These are phyloP conservation scores for Ctenoplectra terminalis DNA, from an alignment of 1,140 invertebrate species.

Conservation along the genomic window DNA sequence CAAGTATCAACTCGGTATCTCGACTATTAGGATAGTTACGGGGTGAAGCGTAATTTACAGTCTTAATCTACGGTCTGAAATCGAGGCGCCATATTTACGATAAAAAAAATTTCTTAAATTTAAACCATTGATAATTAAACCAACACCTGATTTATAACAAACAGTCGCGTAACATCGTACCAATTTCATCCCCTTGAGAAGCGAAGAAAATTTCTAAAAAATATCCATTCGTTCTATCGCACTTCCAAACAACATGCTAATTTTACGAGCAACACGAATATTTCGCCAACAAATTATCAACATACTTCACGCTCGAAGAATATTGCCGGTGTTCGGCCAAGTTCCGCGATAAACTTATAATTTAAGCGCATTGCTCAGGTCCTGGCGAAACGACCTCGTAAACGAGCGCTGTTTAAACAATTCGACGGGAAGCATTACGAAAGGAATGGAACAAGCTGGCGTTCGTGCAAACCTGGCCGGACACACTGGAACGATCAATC, in stretches of 20 bases:
- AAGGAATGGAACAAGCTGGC: conserved; percentile 1
- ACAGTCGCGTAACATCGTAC: too few relatives aligned
- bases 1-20: too few relatives aligned
- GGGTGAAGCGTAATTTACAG: too few relatives aligned
- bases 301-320: conserved; percentile 18
- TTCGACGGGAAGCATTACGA: neutral
- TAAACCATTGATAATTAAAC: too few relatives aligned
- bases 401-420: conserved; percentile 25
- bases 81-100: too few relatives aligned
- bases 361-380: neutral
- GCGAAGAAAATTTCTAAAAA: too few relatives aligned
- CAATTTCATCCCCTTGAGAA: too few relatives aligned
- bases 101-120: too few relatives aligned
- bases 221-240: neutral
- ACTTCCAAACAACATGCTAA: neutral
- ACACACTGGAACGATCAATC: conserved; percentile 43
- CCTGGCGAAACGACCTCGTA: neutral
- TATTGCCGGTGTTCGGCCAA: neutral
- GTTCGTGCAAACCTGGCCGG: neutral
- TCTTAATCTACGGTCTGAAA: too few relatives aligned
- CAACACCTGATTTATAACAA: too few relatives aligned
- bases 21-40: too few relatives aligned
- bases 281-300: neutral
- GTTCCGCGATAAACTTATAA: conserved; percentile 19
- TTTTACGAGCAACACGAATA: conserved; percentile 9